phyloP scores from a whole-genome alignment of 2,797 vertebrate genomes.

The Mus spretus region DNA sequence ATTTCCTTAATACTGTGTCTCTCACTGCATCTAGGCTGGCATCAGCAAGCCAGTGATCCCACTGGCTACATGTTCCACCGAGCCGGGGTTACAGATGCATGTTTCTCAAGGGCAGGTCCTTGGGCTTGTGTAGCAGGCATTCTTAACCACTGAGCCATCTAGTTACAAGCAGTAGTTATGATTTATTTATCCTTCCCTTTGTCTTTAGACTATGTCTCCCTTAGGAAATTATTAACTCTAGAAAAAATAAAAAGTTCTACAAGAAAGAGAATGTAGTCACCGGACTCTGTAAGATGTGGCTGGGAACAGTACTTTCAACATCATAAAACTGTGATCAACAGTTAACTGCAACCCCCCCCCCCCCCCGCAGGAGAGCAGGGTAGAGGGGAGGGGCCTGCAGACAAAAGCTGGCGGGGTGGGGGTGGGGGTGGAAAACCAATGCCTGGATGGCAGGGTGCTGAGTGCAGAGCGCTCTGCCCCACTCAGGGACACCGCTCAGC shows the following conservation, averaged over 20 bases:
- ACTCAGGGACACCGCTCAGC: neutral
- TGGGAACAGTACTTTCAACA: neutral
- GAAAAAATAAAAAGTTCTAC: constrained; percentile 39
- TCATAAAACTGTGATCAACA: constrained; percentile 13
- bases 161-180: neutral
- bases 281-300: neutral
- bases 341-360: neutral
- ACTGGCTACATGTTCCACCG: neutral
- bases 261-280: constrained; percentile 52
- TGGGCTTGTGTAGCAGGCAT: neutral
- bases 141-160: neutral
- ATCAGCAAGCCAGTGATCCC: neutral
- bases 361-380: neutral
- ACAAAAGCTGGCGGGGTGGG: neutral
- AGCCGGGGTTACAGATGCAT: neutral
- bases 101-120: neutral
- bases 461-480: rapidly evolving
- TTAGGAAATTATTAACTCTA: constrained; percentile 50
- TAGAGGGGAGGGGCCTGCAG: neutral
- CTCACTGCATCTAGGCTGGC: neutral
- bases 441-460: neutral
- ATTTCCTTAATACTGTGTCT: neutral
- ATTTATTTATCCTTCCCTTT: constrained; percentile 42
- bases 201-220: neutral
- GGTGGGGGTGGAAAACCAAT: neutral